A percentile compares a stretch with the other conserved stretches of the same genome.
Conservation (phyloP, 1,140 invertebrate genomes). For the Oryctes rhinoceros region DNA sequence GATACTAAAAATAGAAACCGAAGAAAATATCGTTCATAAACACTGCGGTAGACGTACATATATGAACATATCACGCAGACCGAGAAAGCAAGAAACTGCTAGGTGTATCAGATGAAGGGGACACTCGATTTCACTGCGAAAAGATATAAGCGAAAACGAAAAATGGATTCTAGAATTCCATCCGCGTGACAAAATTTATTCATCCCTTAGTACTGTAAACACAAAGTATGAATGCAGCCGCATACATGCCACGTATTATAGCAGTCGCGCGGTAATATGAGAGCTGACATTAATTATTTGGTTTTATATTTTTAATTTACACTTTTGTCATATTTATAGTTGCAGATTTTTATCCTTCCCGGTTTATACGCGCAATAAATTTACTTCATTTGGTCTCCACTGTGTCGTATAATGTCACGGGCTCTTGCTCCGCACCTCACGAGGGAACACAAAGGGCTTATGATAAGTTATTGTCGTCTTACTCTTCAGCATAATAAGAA, state of each 20-base stretch:
- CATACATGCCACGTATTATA: constrained; percentile 11
- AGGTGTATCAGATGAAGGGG: constrained; percentile 5
- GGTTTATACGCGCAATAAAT: constrained; percentile 26
- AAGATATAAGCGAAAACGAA: constrained; percentile 1
- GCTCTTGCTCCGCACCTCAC: constrained; percentile 7
- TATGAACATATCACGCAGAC: constrained; percentile 27
- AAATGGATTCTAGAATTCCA: constrained; percentile 33
- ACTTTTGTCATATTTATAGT: constrained; percentile 44
- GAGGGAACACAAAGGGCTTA: constrained; percentile 28
- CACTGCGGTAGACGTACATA: not conserved
- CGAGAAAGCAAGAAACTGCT: not conserved
- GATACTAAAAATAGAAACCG: not conserved
- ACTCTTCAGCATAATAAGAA: constrained; percentile 26
- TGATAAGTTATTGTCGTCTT: constrained; percentile 26
- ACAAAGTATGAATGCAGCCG: constrained; percentile 30
- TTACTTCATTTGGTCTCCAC: constrained; percentile 33
- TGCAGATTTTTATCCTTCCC: constrained; percentile 42
- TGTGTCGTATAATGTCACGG: constrained; percentile 11
- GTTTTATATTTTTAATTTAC: constrained; percentile 40
- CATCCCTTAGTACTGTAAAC: constrained; percentile 25
- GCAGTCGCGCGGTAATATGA: constrained; percentile 23
- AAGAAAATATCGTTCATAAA: constrained; percentile 1
- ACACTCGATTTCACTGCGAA: constrained; percentile 10
- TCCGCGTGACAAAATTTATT: constrained; percentile 28
- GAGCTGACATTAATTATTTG: constrained; percentile 35